Conservation (phyloP, 2,797 vertebrate genomes). For the Sorex maritimensis region DNA sequence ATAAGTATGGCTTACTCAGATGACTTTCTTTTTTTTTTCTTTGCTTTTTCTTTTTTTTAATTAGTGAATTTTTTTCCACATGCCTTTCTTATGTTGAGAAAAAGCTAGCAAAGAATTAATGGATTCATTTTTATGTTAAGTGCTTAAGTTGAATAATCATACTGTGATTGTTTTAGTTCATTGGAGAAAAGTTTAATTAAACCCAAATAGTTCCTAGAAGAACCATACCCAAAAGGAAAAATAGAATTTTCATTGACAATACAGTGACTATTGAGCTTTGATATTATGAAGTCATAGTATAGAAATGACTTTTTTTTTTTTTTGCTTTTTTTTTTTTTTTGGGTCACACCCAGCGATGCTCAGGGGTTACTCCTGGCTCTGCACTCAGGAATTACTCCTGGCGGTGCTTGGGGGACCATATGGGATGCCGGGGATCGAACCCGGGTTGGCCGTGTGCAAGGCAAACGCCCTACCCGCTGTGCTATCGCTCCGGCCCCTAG, state of each 20-base stretch:
- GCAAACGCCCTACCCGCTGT: too few relatives aligned
- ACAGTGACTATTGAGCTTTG: not conserved
- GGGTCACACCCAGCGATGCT: too few relatives aligned
- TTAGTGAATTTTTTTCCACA: not conserved
- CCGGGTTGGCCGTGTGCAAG: too few relatives aligned
- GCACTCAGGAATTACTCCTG: too few relatives aligned
- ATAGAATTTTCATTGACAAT: not conserved
- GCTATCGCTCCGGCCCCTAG: too few relatives aligned
- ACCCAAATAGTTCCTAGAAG: not conserved
- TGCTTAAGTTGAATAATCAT: conserved; percentile 7
- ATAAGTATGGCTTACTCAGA: not conserved
- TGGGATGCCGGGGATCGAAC: too few relatives aligned
- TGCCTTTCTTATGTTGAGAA: not conserved
- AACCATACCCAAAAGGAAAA: conserved; percentile 4
- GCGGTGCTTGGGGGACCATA: too few relatives aligned
- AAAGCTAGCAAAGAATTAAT: not conserved
- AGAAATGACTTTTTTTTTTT: conserved; percentile 10
- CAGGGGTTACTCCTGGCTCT: too few relatives aligned
- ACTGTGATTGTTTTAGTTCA: not conserved
- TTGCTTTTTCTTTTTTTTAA: too few relatives aligned
- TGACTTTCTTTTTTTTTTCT: too few relatives aligned
- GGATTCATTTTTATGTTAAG: not conserved
- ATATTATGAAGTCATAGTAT: not conserved
- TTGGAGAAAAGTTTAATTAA: not conserved
- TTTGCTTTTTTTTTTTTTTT: too few relatives aligned